A percentile compares a stretch with the other conserved stretches of the same genome.
These are phyloP conservation scores for Trichogramma evanescens DNA, from an alignment of 2,888 invertebrate genomes.

Conservation along the genomic window DNA sequence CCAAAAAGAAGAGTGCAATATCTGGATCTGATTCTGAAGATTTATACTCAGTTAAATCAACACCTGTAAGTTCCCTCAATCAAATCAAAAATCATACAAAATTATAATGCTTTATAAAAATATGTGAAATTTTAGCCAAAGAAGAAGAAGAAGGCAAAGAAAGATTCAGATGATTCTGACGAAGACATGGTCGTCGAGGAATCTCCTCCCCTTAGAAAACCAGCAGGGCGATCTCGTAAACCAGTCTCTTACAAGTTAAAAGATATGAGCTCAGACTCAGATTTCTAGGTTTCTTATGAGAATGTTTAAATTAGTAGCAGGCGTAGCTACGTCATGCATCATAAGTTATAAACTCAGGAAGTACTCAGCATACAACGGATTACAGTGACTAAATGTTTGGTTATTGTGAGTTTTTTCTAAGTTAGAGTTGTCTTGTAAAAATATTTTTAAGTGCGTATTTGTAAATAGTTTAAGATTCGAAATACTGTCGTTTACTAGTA, in stretches of 20 bases:
- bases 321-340: too few species aligned
- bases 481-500: background rate
- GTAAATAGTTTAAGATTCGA: background rate
- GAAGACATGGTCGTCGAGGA: conserved; percentile 24
- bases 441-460: too few species aligned
- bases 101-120: background rate
- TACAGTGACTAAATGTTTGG: too few species aligned
- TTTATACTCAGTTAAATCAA: conserved; percentile 29
- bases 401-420: too few species aligned
- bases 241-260: conserved; percentile 49
- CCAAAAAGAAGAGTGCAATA: conserved; percentile 12
- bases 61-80: conserved; percentile 28
- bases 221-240: conserved; percentile 50
- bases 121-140: conserved; percentile 25
- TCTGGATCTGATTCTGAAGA: conserved; percentile 41
- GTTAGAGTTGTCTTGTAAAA: too few species aligned
- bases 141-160: conserved; percentile 34
- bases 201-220: conserved; percentile 40
- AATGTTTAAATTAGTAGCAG: too few species aligned
- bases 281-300: background rate
- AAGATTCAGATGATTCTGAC: conserved; percentile 29
- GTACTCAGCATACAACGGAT: too few species aligned
- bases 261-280: conserved; percentile 30
- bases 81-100: background rate
- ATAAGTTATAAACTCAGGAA: too few species aligned